phyloP scores from a whole-genome alignment of 2,797 vertebrate genomes.

The Poeciliopsis infans region DNA sequence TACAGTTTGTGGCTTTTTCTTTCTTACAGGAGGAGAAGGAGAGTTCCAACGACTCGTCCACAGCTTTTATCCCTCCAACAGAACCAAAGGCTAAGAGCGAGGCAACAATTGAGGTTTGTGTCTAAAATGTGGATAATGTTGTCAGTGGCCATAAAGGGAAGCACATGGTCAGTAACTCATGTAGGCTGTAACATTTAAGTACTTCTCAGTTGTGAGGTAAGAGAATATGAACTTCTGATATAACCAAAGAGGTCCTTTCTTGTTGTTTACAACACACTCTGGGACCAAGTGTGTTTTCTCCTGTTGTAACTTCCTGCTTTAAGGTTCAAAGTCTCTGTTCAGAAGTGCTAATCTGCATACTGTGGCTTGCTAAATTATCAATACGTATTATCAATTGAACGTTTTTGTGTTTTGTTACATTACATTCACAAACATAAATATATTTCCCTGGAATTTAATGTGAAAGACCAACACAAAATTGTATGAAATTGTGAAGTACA shows the following conservation, averaged over 20 bases:
- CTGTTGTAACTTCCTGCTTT: not conserved
- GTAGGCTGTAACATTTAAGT: not conserved
- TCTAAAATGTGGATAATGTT: not conserved
- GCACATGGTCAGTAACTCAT: not conserved
- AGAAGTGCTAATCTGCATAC: not conserved
- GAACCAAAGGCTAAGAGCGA: constrained; percentile 85
- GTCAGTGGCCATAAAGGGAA: not conserved
- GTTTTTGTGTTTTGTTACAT: no score
- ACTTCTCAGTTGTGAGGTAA: not conserved
- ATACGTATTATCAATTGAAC: no score
- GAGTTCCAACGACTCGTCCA: constrained; percentile 96
- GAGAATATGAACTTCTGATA: not conserved
- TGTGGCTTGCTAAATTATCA: not conserved
- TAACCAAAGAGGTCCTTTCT: not conserved
- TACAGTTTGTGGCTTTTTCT: not conserved
- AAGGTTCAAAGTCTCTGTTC: not conserved
- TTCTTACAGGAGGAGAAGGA: constrained; percentile 87
- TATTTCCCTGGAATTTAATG: no score
- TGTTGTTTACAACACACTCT: not conserved
- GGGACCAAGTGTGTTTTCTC: not conserved
- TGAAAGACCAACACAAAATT: no score
- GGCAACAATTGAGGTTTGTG: constrained; percentile 73
- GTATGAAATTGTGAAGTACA: no score
- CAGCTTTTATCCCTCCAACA: constrained; percentile 89
- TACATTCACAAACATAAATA: no score